Conservation (phyloP, 2,113 vertebrate species). For the Capreolus pygargus region DNA sequence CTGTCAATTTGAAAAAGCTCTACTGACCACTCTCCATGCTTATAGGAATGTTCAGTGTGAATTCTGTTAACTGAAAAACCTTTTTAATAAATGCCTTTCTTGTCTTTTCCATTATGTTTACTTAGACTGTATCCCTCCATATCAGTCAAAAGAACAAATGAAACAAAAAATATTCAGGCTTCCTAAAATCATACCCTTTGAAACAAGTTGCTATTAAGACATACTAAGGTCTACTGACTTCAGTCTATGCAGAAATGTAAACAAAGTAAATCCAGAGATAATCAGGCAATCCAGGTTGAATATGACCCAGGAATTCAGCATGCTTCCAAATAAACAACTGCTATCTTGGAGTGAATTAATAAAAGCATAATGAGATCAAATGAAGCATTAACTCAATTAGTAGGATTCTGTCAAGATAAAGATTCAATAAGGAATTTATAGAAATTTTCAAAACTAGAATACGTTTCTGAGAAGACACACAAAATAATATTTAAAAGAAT, state of each 20-base stretch:
- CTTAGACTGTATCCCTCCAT: not conserved
- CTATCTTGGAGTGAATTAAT: not conserved
- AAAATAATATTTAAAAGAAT: not conserved
- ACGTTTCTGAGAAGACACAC: not conserved
- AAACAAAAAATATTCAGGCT: not conserved
- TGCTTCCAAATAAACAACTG: not conserved
- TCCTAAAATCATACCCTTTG: not conserved
- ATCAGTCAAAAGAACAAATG: not conserved
- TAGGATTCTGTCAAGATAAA: not conserved
- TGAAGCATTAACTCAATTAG: not conserved
- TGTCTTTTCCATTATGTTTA: slow-evolving; percentile 20
- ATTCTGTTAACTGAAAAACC: slow-evolving; percentile 49
- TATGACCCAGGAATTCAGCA: not conserved
- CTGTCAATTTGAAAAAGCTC: slow-evolving; percentile 66
- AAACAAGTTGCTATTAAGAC: not conserved
- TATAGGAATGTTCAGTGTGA: slow-evolving; percentile 27
- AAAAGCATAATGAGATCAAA: not conserved
- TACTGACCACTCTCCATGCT: slow-evolving; percentile 41
- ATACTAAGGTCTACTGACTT: not conserved
- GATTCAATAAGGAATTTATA: not conserved
- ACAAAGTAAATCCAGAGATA: not conserved
- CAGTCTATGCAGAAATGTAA: not conserved
- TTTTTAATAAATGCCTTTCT: slow-evolving; percentile 20
- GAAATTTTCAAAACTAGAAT: not conserved
- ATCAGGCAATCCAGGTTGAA: not conserved